phyloP scores from a whole-genome alignment of 2,113 vertebrate species.

The Antechinus flavipes region DNA sequence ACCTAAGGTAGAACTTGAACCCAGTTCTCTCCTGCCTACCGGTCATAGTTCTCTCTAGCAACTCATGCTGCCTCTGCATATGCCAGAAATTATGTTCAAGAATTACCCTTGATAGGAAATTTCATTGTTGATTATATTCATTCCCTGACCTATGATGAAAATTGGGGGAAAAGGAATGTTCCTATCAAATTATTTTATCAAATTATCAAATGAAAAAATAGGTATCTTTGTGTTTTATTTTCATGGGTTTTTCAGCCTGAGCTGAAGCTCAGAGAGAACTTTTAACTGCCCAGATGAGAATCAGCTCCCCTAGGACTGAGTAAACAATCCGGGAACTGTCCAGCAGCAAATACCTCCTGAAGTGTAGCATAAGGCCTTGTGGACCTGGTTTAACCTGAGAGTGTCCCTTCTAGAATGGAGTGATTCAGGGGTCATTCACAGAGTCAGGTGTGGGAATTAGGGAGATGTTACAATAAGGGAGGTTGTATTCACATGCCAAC shows the following conservation, averaged over 20 bases:
- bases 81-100: neutral
- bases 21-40: neutral
- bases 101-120: neutral
- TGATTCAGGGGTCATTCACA: neutral
- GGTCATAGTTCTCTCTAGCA: neutral
- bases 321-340: constrained; percentile 61
- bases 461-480: neutral
- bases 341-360: constrained; percentile 67
- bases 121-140: neutral
- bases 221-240: neutral
- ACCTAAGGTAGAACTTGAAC: neutral
- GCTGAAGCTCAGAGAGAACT: neutral
- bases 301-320: neutral
- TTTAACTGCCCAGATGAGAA: neutral
- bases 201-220: neutral
- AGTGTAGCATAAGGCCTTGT: neutral
- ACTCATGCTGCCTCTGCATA: neutral
- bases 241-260: neutral
- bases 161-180: neutral
- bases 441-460: neutral
- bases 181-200: neutral
- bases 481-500: neutral
- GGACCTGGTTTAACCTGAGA: neutral
- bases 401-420: neutral
- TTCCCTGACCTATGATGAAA: neutral